Evolutionary conservation across 2,888 invertebrate genomes (phyloP), one percentile per base, ranked within the genome.

Genomic region (Diaprepes abbreviatus): DNA sequence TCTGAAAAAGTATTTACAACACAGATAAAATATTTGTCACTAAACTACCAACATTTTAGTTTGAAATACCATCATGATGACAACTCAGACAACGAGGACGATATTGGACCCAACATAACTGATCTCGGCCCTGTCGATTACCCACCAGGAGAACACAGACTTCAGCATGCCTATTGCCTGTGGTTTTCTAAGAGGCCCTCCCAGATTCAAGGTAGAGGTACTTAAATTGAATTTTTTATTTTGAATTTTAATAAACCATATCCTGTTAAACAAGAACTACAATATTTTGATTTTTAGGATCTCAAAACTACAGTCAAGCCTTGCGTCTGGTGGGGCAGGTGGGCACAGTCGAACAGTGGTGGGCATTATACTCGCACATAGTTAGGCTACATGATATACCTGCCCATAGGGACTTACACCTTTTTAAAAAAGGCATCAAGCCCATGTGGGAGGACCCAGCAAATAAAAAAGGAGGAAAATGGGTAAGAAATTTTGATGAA

Each of bases 391-490:
- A 93, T 66, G 95, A 98, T 79, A 88, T 98, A 78, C 92, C 93
- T 43, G 93, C 95, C 14, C 95, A 95, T 80, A 91, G 96, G 80
- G 97, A 98, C 86, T 91, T 97, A 80, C 98, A 98, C 85, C 89
- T 99, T 71, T 99, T 99, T 85, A 98, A 98, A 88, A 90, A 96
- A 79, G 98, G 98, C 76, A 97, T 99, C 80, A 95, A 96, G 84
- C 98, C 98, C 17, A 98, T 99, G 94, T 99, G 98, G 99, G 99
- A 99, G 88, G 98, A 98, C 85, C 91, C 93, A 68, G 95, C 96
- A 52, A 99, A 99, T 86, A 92, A 93, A 82, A 92, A 93, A 83
- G 98, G 99, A 60, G 99, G 98, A 24, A 98, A 98, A 87, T 99
- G 98, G 98, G 95, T 98, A 78, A 80, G 83, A 64, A n/a, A 9